Conservation (phyloP, 2,797 vertebrate species). For the Melopsittacus undulatus region DNA sequence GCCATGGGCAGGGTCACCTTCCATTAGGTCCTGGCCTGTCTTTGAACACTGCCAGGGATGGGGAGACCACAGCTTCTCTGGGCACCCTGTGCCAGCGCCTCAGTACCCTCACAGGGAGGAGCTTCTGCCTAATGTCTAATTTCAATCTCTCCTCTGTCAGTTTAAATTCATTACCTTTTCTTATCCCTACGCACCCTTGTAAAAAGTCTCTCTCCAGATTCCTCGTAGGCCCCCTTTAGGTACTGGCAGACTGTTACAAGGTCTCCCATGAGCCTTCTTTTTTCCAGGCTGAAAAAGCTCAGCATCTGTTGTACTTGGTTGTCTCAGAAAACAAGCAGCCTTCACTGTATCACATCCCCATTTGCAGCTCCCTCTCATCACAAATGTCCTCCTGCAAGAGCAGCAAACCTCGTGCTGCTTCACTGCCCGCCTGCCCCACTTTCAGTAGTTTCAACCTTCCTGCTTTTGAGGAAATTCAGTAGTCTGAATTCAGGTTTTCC, state of each 20-base stretch:
- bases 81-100: too few relatives aligned
- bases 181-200: background rate
- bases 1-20: background rate
- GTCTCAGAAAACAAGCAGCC: background rate
- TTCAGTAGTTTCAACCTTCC: background rate
- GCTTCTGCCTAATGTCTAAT: background rate
- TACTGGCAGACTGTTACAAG: background rate
- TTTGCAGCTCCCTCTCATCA: background rate
- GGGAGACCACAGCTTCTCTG: background rate
- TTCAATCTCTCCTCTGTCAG: background rate
- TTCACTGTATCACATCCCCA: accelerated
- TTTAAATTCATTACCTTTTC: background rate
- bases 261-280: background rate
- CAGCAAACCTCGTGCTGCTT: background rate
- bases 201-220: background rate
- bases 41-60: background rate
- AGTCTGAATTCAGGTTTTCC: background rate
- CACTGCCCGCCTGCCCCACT: accelerated
- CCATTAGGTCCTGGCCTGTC: background rate
- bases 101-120: too few relatives aligned
- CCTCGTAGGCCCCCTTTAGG: background rate
- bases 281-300: background rate
- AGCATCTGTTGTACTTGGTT: background rate
- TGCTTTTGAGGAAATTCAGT: background rate
- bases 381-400: background rate